Evolutionary conservation across 2,113 vertebrate genomes (phyloP), one percentile per base, ranked within the genome.

Genomic region (Phrynocephalus versicolor): DNA sequence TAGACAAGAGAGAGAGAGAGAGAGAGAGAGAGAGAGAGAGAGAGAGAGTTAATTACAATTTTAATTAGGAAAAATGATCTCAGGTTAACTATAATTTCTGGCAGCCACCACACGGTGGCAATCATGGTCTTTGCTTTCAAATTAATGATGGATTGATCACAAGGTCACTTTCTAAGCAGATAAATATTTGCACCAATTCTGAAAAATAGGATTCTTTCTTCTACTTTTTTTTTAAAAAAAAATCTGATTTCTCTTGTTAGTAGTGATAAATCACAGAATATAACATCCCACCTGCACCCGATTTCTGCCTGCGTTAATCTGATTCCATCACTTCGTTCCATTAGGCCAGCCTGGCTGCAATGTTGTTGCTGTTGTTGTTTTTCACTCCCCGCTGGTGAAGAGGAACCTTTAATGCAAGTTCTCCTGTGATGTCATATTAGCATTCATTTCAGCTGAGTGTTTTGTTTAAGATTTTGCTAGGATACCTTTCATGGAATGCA

Each of bases 81-180:
- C 60, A 60, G 37, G 65, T 90, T 93, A 93, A 82, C 76, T 88
- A 90, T 91, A 90, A 85, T 90, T 94, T 95, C 93, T 93, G 85
- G 39, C 84, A 60, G 79, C 73, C 93, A 81, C 96, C 96, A 97
- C 96, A 95, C 82, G 95, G 96, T 96, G 96, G 96, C 95, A 96
- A 95, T 93, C 69, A 79, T 77, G 95, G 85, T 95, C 95, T 95
- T 95, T 4, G 88, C 89, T 80, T 90, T 3, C 87, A 80, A 90
- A 93, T 93, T 94, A 93, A 95, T 94, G 94, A 89, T 69, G 89
- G 90, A 90, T 77, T 55, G 91, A 90, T 94, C 90, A 87, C 94
- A 95, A 96, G 96, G 96, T 96, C 96, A 96, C 92, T 96, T 91
- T 89, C 78, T 65, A 89, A 89, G 27, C 87, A 87, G 92, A 92